phyloP scores from a whole-genome alignment of 2,888 invertebrate species.

The Oscheius myriophilus region DNA sequence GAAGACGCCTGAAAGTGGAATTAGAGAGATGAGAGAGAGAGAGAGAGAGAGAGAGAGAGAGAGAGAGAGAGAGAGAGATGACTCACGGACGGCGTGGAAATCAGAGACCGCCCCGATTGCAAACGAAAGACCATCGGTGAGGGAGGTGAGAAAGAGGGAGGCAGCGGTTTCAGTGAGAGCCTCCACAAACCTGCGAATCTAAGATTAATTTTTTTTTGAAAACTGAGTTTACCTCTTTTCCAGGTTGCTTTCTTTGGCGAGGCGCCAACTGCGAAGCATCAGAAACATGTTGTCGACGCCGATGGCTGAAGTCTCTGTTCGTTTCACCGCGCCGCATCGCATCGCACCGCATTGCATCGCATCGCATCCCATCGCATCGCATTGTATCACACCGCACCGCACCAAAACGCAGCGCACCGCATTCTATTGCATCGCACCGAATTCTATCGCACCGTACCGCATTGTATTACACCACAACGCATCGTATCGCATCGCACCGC shows the following conservation, averaged over 20 bases:
- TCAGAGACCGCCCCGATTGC: conserved; percentile 91
- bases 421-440: too few relatives aligned
- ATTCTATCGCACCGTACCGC: too few relatives aligned
- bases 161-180: conserved; percentile 92
- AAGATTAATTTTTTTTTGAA: conserved; percentile 6
- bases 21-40: background rate
- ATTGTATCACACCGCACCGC: too few relatives aligned
- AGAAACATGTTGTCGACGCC: conserved; percentile 95
- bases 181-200: conserved; percentile 83
- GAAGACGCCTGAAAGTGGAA: conserved; percentile 77
- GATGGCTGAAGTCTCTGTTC: conserved; percentile 79
- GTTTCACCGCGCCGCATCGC: too few relatives aligned
- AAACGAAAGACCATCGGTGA: conserved; percentile 87
- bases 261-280: conserved; percentile 91
- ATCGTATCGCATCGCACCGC: too few relatives aligned
- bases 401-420: too few relatives aligned
- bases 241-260: conserved; percentile 77
- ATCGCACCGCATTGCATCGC: too few relatives aligned
- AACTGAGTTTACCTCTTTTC: conserved; percentile 13
- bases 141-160: conserved; percentile 90
- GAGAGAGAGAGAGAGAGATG: too few relatives aligned
- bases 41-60: too few relatives aligned
- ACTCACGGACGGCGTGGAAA: conserved; percentile 85
- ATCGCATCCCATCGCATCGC: too few relatives aligned
- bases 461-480: too few relatives aligned